Percentiles rank a stretch among this genome's conserved stretches.
Evolutionary conservation across 1,140 invertebrate species (phyloP).

Genomic region (Leucophenga varia): DNA sequence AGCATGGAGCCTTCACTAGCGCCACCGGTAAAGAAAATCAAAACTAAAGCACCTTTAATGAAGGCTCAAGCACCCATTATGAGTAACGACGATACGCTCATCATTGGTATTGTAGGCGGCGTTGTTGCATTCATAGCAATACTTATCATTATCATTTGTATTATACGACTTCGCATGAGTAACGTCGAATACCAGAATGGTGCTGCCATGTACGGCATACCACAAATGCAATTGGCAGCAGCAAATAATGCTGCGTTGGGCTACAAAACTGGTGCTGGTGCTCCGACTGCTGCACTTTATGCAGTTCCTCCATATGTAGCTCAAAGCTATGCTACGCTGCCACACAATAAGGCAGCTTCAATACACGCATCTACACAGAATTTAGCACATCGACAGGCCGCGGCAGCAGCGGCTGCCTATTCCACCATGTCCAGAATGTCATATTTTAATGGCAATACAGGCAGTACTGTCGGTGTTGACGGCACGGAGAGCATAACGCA

Average conservation of each 20-base stretch:
- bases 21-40: slow-evolving; percentile 58
- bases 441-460: slow-evolving; percentile 42
- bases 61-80: slow-evolving; percentile 62
- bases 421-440: slow-evolving; percentile 55
- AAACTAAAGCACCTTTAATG: slow-evolving; percentile 62
- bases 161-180: slow-evolving; percentile 72
- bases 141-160: slow-evolving; percentile 84
- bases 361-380: slow-evolving; percentile 57
- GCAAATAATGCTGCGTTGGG: slow-evolving; percentile 58
- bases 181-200: slow-evolving; percentile 68
- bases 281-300: slow-evolving; percentile 56
- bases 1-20: slow-evolving; percentile 69
- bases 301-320: slow-evolving; percentile 60
- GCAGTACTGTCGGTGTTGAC: slow-evolving; percentile 17
- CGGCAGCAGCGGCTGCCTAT: slow-evolving; percentile 50
- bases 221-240: slow-evolving; percentile 56
- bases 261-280: slow-evolving; percentile 58
- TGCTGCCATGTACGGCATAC: slow-evolving; percentile 63
- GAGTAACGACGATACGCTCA: slow-evolving; percentile 85
- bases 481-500: slow-evolving; percentile 35
- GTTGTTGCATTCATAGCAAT: slow-evolving; percentile 88
- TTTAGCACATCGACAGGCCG: slow-evolving; percentile 60
- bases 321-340: slow-evolving; percentile 62
- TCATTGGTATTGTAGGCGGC: slow-evolving; percentile 88
- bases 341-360: slow-evolving; percentile 61